Evolutionary conservation across 2,888 invertebrate genomes (phyloP).

Genomic region (Macaria liturata): DNA sequence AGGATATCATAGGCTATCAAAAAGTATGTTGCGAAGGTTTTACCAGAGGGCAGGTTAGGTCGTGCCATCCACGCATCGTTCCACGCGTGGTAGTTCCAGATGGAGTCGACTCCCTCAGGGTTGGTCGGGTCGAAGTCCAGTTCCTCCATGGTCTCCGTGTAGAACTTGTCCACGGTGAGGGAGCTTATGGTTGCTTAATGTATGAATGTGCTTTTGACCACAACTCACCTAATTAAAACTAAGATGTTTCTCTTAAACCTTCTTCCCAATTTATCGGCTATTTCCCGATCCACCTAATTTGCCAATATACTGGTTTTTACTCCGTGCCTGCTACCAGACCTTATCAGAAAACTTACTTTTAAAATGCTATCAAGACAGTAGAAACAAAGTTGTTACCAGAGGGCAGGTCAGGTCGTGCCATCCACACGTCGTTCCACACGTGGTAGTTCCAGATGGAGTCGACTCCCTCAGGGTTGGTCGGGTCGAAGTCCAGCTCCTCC

Average conservation of each 20-base stretch:
- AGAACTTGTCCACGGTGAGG: conserved; percentile 91
- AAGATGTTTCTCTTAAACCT: too few relatives aligned
- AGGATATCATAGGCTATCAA: too few relatives aligned
- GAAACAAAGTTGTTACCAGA: conserved; percentile 75
- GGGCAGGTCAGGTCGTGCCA: conserved; percentile 90
- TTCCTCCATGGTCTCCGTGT: conserved; percentile 85
- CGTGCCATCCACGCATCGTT: conserved; percentile 94
- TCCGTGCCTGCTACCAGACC: too few relatives aligned
- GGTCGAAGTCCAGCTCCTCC: conserved; percentile 86
- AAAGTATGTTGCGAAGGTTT: neutral
- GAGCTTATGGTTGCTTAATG: too few relatives aligned
- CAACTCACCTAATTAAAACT: too few relatives aligned
- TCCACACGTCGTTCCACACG: conserved; percentile 95
- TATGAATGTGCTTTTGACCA: too few relatives aligned
- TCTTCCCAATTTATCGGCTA: too few relatives aligned
- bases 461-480: conserved; percentile 85
- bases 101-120: conserved; percentile 86
- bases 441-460: conserved; percentile 96
- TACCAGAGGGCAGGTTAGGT: conserved; percentile 88
- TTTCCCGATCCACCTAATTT: too few relatives aligned
- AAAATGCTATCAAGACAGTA: too few relatives aligned
- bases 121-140: conserved; percentile 87
- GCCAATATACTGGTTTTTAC: too few relatives aligned
- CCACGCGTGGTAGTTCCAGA: conserved; percentile 96
- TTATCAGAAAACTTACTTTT: too few relatives aligned